A percentile compares a stretch with the other conserved stretches of the same genome.
Evolutionary conservation across 2,113 vertebrate genomes (phyloP).

Genomic region (Choloepus hoffmanni): DNA sequence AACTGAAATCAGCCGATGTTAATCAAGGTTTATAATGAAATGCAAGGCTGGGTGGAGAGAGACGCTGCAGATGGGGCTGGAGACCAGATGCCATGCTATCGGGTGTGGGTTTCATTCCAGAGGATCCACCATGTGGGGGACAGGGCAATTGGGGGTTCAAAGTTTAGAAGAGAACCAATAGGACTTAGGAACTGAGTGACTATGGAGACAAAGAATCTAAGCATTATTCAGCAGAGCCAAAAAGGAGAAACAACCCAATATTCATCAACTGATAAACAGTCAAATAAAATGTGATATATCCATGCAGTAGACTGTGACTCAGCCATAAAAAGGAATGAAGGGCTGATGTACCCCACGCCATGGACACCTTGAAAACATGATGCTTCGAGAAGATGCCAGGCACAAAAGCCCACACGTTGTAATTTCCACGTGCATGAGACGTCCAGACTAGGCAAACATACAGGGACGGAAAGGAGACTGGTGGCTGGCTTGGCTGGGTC

Average conservation of each 20-base stretch:
- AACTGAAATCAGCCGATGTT: no score
- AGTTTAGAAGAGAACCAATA: not conserved
- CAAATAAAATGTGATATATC: not conserved
- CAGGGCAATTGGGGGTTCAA: no score
- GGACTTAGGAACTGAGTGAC: not conserved
- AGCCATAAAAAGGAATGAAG: not conserved
- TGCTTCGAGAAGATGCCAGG: not conserved
- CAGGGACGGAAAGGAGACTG: not conserved
- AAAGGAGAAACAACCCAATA: not conserved
- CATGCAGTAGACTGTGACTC: not conserved
- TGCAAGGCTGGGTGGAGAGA: no score
- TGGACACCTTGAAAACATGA: not conserved
- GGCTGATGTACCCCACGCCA: rapidly evolving
- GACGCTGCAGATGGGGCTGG: no score
- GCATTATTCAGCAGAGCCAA: not conserved
- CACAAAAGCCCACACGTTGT: rapidly evolving
- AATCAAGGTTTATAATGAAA: no score
- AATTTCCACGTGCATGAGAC: rapidly evolving
- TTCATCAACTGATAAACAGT: not conserved
- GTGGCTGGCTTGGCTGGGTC: rapidly evolving
- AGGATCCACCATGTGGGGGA: no score
- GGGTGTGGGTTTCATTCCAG: no score
- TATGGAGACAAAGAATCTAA: not conserved
- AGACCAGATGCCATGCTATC: no score
- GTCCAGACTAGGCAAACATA: not conserved